Evolutionary conservation across 2,113 vertebrate genomes (phyloP).

Genomic region (Carassius gibelio): DNA sequence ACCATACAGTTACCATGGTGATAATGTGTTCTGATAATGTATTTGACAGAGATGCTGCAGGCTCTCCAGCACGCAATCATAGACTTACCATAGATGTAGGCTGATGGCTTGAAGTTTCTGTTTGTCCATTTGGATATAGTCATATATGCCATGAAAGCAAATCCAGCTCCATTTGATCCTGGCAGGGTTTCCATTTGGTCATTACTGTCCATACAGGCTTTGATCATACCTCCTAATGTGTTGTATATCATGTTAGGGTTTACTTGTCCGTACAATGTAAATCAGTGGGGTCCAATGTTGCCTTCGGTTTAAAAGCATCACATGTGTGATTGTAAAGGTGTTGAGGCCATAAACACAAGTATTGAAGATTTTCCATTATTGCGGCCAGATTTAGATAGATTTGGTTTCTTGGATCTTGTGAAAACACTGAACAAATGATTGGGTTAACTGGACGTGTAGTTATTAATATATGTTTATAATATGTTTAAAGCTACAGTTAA

Average conservation of each 20-base stretch:
- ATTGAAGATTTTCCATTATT: neutral
- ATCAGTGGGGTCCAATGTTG: neutral
- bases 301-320: neutral
- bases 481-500: no score
- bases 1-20: slow-evolving; percentile 27
- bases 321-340: neutral
- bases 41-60: slow-evolving; percentile 7
- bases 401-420: neutral
- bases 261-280: neutral
- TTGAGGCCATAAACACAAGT: neutral
- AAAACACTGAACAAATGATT: neutral
- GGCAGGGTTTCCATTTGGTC: neutral
- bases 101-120: neutral
- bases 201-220: neutral
- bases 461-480: neutral
- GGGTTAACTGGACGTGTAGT: neutral
- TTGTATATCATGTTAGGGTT: neutral
- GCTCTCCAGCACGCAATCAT: neutral
- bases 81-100: neutral
- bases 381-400: neutral
- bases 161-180: neutral
- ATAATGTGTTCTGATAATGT: neutral
- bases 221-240: neutral
- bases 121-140: neutral
- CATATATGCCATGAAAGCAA: neutral